Percentiles rank a stretch among this genome's conserved stretches.
These are phyloP conservation scores for Leuctra nigra DNA, from an alignment of 2,888 invertebrate genomes.

Conservation along the genomic window DNA sequence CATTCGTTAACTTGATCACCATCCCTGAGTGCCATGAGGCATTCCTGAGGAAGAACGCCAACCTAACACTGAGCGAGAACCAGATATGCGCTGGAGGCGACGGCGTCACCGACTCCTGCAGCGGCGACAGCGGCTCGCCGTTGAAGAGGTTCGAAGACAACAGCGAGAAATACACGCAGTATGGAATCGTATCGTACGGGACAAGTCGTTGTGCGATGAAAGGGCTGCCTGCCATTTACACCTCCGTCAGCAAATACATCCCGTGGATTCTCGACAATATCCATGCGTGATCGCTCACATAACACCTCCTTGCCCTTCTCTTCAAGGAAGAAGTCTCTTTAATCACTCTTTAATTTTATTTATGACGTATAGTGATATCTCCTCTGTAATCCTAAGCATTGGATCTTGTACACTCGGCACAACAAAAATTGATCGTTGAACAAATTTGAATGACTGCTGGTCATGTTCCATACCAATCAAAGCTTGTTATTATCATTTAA, in stretches of 20 bases:
- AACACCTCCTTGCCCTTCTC: no score
- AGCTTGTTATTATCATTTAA: no score
- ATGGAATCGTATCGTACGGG: constrained; percentile 38
- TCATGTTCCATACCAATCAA: no score
- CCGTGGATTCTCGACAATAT: constrained; percentile 37
- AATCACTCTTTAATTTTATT: no score
- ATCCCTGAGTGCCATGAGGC: constrained; percentile 28
- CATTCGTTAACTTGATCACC: constrained; percentile 38
- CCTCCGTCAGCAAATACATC: constrained; percentile 40
- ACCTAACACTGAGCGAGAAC: constrained; percentile 30
- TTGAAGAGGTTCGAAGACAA: constrained; percentile 34
- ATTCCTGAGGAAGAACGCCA: constrained; percentile 29
- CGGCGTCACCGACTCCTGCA: constrained; percentile 49
- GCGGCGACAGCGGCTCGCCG: constrained; percentile 58
- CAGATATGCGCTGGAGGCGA: constrained; percentile 46
- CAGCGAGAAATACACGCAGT: constrained; percentile 28
- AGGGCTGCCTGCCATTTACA: constrained; percentile 41
- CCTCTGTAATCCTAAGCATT: no score
- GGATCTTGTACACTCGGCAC: no score
- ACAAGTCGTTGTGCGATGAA: constrained; percentile 39
- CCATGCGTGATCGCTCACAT: not conserved
- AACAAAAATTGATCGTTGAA: no score
- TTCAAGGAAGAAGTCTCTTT: no score
- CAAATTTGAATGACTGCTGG: no score
- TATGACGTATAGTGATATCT: no score